Base-by-base conservation (phyloP, 2,888 invertebrate genomes). In the Galerucella pusilla region DNA sequence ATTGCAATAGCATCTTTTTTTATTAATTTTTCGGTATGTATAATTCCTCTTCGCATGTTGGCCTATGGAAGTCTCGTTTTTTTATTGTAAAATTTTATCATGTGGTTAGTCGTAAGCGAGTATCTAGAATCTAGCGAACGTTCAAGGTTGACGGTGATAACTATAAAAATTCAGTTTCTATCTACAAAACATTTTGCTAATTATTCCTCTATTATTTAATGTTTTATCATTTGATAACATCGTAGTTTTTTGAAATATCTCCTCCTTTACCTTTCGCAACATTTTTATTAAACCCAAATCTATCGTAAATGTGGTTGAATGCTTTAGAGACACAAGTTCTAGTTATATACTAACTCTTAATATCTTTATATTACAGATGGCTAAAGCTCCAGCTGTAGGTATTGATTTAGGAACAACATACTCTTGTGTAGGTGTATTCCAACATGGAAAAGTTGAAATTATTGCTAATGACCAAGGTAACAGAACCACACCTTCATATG, bases 391-490 rank as follows among this genome's bases (percentile, higher is more conserved):
- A 86, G 95, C 95, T 87, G 93, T 97, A 86, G 97, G 97, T 91
- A 97, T 97, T 89, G 97, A 97, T 91, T 91, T 97, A 89, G 97
- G 97, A 82, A 97, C 97, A 82, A 97, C 97, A 80, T 97, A 97
- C 89, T 97, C 97, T 72, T 97, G 96, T 86, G 96, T 97, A 81
- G 96, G 96, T 84, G 96, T 97, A 80, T 97, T 96, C 91, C 95
- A 95, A 89, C 94, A 96, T 89, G 96, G 96, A 80, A 95, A 95
- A 89, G 95, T 96, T 85, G 95, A 95, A 89, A 95, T 95, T 88
- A 95, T 95, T 88, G 95, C 95, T 87, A 96, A 96, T 87, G 95
- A 95, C 88, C 95, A 96, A 89, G 96, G 96, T 88, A 96, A 96
- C 90, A 90, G 96, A 87, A 96, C 96, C 80, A 96, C 96, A 82